Conservation (phyloP, 2,888 invertebrate species). For the Xestia c-nigrum region DNA sequence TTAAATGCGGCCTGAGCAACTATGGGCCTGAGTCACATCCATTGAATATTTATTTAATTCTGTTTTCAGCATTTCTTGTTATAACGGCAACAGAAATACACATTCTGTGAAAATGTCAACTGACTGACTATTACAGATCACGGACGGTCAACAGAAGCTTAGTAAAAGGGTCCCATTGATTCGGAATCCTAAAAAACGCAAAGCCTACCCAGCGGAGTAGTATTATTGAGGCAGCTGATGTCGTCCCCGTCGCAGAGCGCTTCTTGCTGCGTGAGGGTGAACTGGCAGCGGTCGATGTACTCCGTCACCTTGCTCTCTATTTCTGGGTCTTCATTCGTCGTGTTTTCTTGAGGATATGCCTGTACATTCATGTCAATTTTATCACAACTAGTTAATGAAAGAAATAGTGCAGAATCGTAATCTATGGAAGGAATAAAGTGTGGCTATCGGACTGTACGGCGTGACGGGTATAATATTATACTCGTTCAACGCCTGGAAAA, state of each 20-base stretch:
- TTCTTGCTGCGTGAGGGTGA: conserved; percentile 84
- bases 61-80: too few relatives aligned
- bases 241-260: conserved; percentile 85
- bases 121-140: too few relatives aligned
- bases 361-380: conserved; percentile 43
- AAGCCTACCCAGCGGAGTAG: conserved; percentile 71
- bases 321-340: conserved; percentile 78
- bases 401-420: not conserved
- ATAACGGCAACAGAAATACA: too few relatives aligned
- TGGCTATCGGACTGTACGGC: too few relatives aligned
- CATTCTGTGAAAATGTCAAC: too few relatives aligned
- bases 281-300: conserved; percentile 82
- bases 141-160: too few relatives aligned
- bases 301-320: conserved; percentile 78
- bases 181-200: not conserved
- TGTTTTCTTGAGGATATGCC: conserved; percentile 75
- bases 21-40: too few relatives aligned
- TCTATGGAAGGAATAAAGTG: not conserved
- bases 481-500: not conserved
- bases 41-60: too few relatives aligned
- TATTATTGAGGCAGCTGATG: conserved; percentile 72
- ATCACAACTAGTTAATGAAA: not conserved
- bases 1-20: too few relatives aligned
- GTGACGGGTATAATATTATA: not conserved
- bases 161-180: too few relatives aligned